phyloP scores from a whole-genome alignment of 2,888 invertebrate species.

The Petrolisthes cinctipes region DNA sequence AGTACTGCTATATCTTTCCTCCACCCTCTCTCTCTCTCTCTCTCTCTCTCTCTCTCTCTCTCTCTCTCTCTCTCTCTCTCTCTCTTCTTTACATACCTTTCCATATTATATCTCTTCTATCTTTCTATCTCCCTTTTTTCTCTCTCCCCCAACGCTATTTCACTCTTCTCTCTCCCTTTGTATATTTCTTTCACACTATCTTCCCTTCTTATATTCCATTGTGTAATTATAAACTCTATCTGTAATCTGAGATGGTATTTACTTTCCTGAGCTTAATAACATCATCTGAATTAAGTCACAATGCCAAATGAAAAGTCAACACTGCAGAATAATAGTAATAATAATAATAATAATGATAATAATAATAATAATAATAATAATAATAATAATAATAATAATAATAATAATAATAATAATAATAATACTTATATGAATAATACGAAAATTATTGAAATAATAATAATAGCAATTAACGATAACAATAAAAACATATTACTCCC shows the following conservation, averaged over 20 bases:
- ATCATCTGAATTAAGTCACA: too few relatives aligned
- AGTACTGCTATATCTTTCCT: too few relatives aligned
- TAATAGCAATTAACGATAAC: too few relatives aligned
- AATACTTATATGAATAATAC: not conserved
- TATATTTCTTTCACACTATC: not conserved
- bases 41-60: slow-evolving; percentile 7
- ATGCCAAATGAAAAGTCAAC: too few relatives aligned
- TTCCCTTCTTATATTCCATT: not conserved
- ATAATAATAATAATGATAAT: too few relatives aligned
- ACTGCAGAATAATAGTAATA: too few relatives aligned
- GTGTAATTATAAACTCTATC: too few relatives aligned
- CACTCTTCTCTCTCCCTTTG: not conserved
- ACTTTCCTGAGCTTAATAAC: too few relatives aligned
- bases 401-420: not conserved
- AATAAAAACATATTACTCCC: too few relatives aligned
- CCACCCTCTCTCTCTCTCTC: not conserved
- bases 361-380: not conserved
- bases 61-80: not conserved
- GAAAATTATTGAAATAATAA: too few relatives aligned
- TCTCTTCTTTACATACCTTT: not conserved
- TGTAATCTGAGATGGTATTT: too few relatives aligned
- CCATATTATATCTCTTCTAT: not conserved
- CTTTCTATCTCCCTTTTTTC: not conserved
- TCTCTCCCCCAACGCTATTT: not conserved
- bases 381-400: too few relatives aligned